Evolutionary conservation across 2,888 invertebrate genomes (phyloP), one percentile per base, ranked within the genome.

Genomic region (Lepidocyrtoides sp.): DNA sequence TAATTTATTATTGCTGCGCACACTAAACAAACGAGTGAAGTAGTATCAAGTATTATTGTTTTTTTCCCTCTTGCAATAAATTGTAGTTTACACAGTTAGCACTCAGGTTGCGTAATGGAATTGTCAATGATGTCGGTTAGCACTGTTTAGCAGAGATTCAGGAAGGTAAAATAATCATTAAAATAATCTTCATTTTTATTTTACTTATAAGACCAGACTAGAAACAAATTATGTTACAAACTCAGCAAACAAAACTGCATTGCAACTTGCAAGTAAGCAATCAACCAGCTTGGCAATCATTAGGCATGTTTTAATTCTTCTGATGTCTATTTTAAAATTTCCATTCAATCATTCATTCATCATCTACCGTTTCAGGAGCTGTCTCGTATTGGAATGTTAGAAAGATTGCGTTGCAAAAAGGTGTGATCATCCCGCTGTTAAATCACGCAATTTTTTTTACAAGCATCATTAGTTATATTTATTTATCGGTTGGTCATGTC

Each of bases 391-490:
- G n/a, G n/a, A n/a, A n/a, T n/a, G n/a, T n/a, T n/a, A 8, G 36
- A 8, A 36, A 36, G 36, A 36, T 36, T 8, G 36, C 36, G 8
- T 17, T 17, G 51, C 60, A 60, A 26, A 26, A 57, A 57, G 20
- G 26, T 26, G 26, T 20, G 60, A 60, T 60, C 14, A 7, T 54
- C 26, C 60, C 14, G 26, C 60, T 26, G 23, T 60, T 60, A 17
- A 17, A 1, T 17, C 51, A 17, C 17, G 14, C 17, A 12, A 54
- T 17, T 66, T n/a, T n/a, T n/a, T n/a, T n/a, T 66, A 66, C 66
- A 66, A 32, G 66, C 66, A 32, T 66, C 66, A 66, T 66, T 66
- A 66, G 66, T 66, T 32, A 66, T 26, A 60, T 60, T 60, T 60
- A n/a, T n/a, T 23, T 57, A 2, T 3, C 5, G 14, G 48, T 48